Percentiles rank a stretch among this genome's conserved stretches.
Conservation (phyloP, 2,113 vertebrate genomes). For the Macaca mulatta region DNA sequence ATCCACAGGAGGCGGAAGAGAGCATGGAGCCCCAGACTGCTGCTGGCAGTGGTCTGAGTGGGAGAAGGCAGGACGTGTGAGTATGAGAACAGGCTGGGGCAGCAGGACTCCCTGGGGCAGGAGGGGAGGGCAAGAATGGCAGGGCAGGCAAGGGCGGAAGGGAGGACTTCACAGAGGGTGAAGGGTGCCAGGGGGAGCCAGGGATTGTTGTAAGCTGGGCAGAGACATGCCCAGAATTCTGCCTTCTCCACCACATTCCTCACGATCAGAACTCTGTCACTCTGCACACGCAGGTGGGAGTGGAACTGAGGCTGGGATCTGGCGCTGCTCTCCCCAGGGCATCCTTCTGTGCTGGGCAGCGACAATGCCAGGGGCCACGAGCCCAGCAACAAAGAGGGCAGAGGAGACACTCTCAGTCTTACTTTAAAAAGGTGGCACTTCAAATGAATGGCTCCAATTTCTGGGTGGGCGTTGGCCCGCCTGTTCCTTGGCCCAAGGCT, state of each 20-base stretch:
- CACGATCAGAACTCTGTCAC: background rate
- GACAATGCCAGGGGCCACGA: accelerated
- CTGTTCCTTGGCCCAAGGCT: background rate
- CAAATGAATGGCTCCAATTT: background rate
- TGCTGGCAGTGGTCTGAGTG: background rate
- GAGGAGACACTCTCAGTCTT: background rate
- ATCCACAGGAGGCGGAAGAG: too few relatives aligned
- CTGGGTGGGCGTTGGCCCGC: background rate
- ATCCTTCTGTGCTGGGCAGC: background rate
- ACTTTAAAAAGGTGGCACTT: background rate
- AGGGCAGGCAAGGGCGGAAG: background rate
- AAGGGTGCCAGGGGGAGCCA: background rate
- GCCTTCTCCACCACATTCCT: background rate
- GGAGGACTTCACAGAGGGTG: too few relatives aligned
- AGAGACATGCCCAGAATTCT: background rate
- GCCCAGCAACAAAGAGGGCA: background rate
- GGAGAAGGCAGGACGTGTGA: background rate
- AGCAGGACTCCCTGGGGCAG: background rate
- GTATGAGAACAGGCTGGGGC: too few relatives aligned
- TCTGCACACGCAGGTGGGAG: background rate
- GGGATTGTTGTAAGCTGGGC: background rate
- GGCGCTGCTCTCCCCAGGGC: background rate
- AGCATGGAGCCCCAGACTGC: too few relatives aligned
- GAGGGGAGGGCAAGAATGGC: background rate
- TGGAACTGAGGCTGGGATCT: background rate